Evolutionary conservation across 2,113 vertebrate genomes (phyloP).

Genomic region (Corythornis madagascariensis): DNA sequence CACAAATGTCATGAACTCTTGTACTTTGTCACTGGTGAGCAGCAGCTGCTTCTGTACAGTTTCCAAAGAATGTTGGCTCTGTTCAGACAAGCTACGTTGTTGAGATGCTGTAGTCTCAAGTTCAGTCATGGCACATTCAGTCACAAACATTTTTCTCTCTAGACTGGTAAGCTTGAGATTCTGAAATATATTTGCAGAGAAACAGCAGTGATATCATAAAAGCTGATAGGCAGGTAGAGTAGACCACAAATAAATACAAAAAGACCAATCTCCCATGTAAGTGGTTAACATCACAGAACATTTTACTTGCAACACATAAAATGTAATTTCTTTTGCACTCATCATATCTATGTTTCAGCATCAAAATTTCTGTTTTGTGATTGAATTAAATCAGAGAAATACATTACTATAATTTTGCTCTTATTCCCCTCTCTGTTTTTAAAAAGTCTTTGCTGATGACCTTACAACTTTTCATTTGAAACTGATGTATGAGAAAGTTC

Average conservation of each 20-base stretch:
- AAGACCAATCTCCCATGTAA: neutral
- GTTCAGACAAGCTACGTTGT: constrained; percentile 82
- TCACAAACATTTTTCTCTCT: constrained; percentile 76
- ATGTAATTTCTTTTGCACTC: neutral
- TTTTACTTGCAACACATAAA: neutral
- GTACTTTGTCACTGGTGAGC: constrained; percentile 77
- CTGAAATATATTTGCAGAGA: constrained; percentile 65
- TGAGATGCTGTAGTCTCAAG: constrained; percentile 82
- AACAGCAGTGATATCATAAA: neutral
- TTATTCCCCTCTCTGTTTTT: neutral
- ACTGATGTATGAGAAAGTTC: neutral
- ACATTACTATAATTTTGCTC: neutral
- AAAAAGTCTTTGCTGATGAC: neutral
- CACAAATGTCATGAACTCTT: constrained; percentile 85
- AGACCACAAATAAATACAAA: neutral
- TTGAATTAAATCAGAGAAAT: neutral
- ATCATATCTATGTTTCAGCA: neutral
- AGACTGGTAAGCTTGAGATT: constrained; percentile 78
- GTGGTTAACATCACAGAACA: neutral
- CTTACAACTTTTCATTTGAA: neutral
- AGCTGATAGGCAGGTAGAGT: neutral
- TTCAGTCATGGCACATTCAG: constrained; percentile 78
- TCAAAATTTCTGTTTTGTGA: neutral
- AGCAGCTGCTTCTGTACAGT: constrained; percentile 79
- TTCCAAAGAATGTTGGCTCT: constrained; percentile 83